Evolutionary conservation across 1,140 invertebrate genomes (phyloP), one percentile per base, ranked within the genome.

Genomic region (Drosophila rhopaloa): DNA sequence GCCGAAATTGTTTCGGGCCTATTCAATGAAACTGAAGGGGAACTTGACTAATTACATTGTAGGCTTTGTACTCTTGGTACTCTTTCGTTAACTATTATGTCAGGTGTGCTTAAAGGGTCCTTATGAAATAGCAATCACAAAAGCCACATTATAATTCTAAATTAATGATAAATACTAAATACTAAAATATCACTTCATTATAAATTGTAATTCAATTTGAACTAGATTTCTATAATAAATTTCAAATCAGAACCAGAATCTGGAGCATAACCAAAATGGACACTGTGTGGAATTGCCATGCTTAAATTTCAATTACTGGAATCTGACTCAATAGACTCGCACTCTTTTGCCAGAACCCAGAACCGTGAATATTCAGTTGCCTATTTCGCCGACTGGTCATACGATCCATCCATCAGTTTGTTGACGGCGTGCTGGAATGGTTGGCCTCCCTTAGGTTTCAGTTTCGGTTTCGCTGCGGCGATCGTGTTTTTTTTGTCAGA

Each of bases 401-500:
- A 68, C 65, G 65, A 68, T 68, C 65, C 60, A 57, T 67, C 60
- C 66, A 59, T 73, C 65, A 57, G 67, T 32, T 27, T 32, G 50
- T 29, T 54, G 56, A 54, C 43, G 59, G 68, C 37, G 54, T 40
- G 61, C 63, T 70, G 56, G 58, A 76, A 84, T 81, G 78, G 77
- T 65, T 73, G 67, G 71, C 62, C 65, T 75, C 81, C 85, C 40
- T 76, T 71, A 29, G 61, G 65, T 68, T 62, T 66, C 63, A 38
- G 63, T 63, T 83, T 86, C 66, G 62, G 75, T 50, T 78, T 80
- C 55, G 59, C 59, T 62, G 54, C 51, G 53, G 63, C 58, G 67
- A 59, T 81, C 66, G 65, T 54, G 63, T 73, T 86, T 81, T 50
- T 63, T 67, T 72, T 81, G 72, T 57, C 81, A 86, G 83, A 86